phyloP scores from a whole-genome alignment of 1,140 invertebrate genomes.

The Zaprionus africanus region DNA sequence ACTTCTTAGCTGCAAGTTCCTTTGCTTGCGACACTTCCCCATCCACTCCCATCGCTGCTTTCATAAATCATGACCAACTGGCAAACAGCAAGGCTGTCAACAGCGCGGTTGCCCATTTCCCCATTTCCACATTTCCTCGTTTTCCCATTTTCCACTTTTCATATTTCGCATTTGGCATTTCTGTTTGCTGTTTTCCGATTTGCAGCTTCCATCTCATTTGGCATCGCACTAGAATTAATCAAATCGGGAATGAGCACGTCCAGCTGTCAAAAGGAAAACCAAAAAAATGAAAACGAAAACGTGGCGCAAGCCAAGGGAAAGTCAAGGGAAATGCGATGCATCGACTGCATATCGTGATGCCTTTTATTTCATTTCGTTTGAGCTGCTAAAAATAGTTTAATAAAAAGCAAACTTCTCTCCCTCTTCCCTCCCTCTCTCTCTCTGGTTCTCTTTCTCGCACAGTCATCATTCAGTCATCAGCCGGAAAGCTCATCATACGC shows the following conservation, averaged over 20 bases:
- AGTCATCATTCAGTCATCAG: background rate
- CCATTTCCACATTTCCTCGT: too few species aligned
- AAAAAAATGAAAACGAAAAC: background rate
- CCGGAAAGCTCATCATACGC: background rate
- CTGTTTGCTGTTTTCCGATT: background rate
- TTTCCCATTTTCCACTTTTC: conserved; percentile 6
- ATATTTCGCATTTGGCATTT: conserved; percentile 25
- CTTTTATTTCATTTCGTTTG: background rate
- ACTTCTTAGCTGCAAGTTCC: background rate
- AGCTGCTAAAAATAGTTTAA: background rate
- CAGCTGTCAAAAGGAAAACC: background rate
- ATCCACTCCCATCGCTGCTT: background rate
- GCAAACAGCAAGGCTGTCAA: background rate
- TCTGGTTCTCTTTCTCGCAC: background rate
- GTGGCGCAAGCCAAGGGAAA: too few species aligned
- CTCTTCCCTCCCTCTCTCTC: background rate
- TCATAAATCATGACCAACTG: conserved; percentile 3
- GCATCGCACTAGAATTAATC: conserved; percentile 46
- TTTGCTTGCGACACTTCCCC: background rate
- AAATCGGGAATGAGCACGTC: conserved; percentile 28
- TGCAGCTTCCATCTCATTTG: conserved; percentile 1
- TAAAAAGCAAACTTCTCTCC: background rate
- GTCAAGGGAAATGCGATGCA: background rate
- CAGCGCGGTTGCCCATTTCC: conserved; percentile 6
- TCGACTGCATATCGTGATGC: background rate